A percentile compares a stretch with the other conserved stretches of the same genome.
Conservation (phyloP, 2,113 vertebrate genomes). For the Cygnus atratus region DNA sequence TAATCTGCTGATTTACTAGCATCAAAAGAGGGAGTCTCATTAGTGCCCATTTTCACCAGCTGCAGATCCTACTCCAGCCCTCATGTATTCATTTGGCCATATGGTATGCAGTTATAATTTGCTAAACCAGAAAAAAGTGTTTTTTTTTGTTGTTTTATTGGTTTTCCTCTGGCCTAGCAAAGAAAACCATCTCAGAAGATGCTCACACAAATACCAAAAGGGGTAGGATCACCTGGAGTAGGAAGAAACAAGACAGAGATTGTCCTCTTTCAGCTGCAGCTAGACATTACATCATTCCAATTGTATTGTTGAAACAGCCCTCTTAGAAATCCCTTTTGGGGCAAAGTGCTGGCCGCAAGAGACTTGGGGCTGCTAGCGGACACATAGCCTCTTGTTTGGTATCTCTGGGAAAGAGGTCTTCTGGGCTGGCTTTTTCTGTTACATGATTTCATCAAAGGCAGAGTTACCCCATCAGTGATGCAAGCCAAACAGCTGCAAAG, state of each 20-base stretch:
- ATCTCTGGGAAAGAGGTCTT: not conserved
- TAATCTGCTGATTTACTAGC: not conserved
- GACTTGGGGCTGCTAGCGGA: not conserved
- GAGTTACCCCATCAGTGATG: not conserved
- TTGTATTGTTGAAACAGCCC: not conserved
- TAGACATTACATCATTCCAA: not conserved
- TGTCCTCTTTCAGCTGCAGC: not conserved
- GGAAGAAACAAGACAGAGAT: not conserved
- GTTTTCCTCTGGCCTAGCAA: not conserved
- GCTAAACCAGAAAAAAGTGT: not conserved
- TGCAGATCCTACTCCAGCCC: not conserved
- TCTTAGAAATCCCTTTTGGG: not conserved
- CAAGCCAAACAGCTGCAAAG: constrained; percentile 23
- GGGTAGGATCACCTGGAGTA: not conserved
- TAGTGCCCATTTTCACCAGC: not conserved
- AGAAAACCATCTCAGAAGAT: not conserved
- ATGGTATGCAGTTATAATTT: not conserved
- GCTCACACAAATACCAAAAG: not conserved
- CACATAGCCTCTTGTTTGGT: not conserved
- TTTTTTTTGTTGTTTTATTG: not conserved
- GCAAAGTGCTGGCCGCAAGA: not conserved
- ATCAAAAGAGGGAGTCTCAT: not conserved
- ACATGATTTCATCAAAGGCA: not conserved
- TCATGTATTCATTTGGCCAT: not conserved
- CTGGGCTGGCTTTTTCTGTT: not conserved